These are phyloP conservation scores for Microtus montanus DNA, from an alignment of 2,113 vertebrate genomes.

Conservation along the genomic window DNA sequence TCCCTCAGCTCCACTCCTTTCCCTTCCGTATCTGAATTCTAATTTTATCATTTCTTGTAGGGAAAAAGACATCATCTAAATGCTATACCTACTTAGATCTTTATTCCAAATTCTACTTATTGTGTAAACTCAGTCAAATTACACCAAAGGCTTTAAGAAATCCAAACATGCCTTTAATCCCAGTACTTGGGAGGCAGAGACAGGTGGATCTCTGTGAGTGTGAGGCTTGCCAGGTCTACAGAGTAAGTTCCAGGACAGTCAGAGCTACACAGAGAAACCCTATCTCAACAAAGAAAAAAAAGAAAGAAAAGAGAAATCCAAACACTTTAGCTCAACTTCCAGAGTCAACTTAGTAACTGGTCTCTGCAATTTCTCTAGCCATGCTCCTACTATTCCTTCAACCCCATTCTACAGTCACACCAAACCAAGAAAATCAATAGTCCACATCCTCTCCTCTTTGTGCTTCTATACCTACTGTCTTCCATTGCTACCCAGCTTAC, in stretches of 20 bases:
- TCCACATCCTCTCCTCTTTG: not conserved
- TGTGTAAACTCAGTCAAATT: not conserved
- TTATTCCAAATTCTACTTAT: not conserved
- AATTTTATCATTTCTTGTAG: not conserved
- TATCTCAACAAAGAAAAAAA: not conserved
- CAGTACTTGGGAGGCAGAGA: not conserved
- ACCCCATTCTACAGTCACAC: not conserved
- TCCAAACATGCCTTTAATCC: not conserved
- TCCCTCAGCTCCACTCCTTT: not conserved
- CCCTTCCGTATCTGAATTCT: not conserved
- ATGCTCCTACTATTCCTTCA: not conserved
- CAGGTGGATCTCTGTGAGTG: not conserved
- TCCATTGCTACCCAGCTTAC: not conserved
- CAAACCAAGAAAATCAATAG: not conserved
- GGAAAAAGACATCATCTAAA: not conserved
- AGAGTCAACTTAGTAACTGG: not conserved
- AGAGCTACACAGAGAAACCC: not conserved
- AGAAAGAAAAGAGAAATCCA: not conserved
- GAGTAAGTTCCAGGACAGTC: not conserved
- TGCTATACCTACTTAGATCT: not conserved
- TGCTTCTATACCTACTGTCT: not conserved
- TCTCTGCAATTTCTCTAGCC: not conserved
- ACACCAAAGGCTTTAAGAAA: slow-evolving; percentile 39
- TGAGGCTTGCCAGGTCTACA: not conserved
- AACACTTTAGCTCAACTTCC: not conserved